A percentile compares a stretch with the other conserved stretches of the same genome.
These are phyloP conservation scores for Euclidia mi DNA, from an alignment of 2,888 invertebrate genomes.

Conservation along the genomic window DNA sequence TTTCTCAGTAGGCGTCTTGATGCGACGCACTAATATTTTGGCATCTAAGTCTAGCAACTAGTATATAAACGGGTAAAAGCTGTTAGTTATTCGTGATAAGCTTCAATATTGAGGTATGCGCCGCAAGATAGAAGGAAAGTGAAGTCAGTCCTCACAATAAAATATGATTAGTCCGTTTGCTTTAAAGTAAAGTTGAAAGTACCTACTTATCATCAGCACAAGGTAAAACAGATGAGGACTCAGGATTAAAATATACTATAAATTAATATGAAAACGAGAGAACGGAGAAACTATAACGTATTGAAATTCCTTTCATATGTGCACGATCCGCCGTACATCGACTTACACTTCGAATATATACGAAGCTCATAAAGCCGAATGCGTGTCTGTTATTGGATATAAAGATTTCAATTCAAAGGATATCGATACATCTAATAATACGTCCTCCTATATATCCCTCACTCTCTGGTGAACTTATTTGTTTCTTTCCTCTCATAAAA, in stretches of 20 bases:
- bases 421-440: slow-evolving; percentile 27
- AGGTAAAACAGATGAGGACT: not conserved
- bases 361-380: slow-evolving; percentile 32
- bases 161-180: slow-evolving; percentile 37
- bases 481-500: slow-evolving; percentile 12
- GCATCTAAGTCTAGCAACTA: too few species aligned
- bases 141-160: slow-evolving; percentile 28
- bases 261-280: slow-evolving; percentile 4
- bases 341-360: slow-evolving; percentile 22
- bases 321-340: slow-evolving; percentile 12
- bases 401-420: slow-evolving; percentile 40
- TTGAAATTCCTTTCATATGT: slow-evolving; percentile 23
- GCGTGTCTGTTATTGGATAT: slow-evolving; percentile 36
- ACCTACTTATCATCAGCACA: not conserved
- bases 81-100: too few species aligned
- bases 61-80: too few species aligned
- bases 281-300: too few species aligned
- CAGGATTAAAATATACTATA: slow-evolving; percentile 7
- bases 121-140: slow-evolving; percentile 14
- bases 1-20: too few species aligned
- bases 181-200: slow-evolving; percentile 7
- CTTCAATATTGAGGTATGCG: slow-evolving; percentile 21
- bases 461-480: not conserved
- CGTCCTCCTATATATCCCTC: slow-evolving; percentile 15
- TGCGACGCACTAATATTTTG: too few species aligned